phyloP scores from a whole-genome alignment of 2,113 vertebrate species.

The Notothenia rossii region DNA sequence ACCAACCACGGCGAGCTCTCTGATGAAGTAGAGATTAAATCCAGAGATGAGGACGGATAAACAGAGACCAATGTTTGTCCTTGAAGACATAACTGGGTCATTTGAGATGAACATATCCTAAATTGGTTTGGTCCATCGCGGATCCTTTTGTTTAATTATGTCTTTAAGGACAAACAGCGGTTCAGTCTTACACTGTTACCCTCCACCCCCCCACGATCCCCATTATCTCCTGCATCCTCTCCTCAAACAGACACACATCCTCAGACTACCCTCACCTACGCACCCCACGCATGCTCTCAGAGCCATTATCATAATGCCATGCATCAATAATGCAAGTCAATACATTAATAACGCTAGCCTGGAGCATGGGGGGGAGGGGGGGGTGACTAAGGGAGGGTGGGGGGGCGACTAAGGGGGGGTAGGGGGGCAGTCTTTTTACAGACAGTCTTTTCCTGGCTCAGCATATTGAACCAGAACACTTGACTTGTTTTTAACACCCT shows the following conservation, averaged over 20 bases:
- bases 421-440: conserved; percentile 8
- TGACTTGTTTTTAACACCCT: conserved; percentile 61
- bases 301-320: conserved; percentile 86
- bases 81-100: conserved; percentile 20
- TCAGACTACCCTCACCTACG: conserved; percentile 28
- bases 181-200: conserved; percentile 16
- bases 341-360: conserved; percentile 83
- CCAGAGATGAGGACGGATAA: conserved; percentile 52
- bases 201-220: background rate
- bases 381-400: background rate
- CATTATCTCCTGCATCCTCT: conserved; percentile 44
- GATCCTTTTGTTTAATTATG: conserved; percentile 51
- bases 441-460: conserved; percentile 44
- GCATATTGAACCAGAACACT: conserved; percentile 48
- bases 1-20: conserved; percentile 53
- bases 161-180: conserved; percentile 17
- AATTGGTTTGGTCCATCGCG: conserved; percentile 36
- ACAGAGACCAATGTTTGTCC: background rate
- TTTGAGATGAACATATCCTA: conserved; percentile 33
- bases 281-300: conserved; percentile 73
- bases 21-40: conserved; percentile 61
- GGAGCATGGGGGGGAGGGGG: conserved; percentile 35
- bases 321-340: conserved; percentile 87
- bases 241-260: conserved; percentile 56
- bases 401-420: background rate